These are phyloP conservation scores for Oedothorax gibbosus DNA, from an alignment of 1,140 invertebrate species.

Conservation along the genomic window DNA sequence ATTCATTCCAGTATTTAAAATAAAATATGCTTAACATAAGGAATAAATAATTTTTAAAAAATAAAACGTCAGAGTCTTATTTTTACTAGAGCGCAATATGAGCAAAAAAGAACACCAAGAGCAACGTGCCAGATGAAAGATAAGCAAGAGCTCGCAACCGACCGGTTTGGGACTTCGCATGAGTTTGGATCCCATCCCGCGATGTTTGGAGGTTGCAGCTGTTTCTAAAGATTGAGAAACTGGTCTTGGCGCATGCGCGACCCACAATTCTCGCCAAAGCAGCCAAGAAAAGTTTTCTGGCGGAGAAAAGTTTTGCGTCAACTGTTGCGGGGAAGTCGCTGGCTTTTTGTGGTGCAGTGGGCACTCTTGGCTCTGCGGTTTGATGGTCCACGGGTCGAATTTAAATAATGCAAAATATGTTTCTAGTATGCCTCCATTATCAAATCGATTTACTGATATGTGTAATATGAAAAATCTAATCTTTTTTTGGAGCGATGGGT, in stretches of 20 bases:
- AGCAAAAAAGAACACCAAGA: too few species aligned
- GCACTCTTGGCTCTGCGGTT: neutral
- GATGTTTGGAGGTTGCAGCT: slow-evolving; percentile 37
- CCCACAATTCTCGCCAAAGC: slow-evolving; percentile 26
- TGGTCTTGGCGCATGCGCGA: slow-evolving; percentile 27
- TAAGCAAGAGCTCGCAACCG: neutral
- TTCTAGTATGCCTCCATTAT: too few species aligned
- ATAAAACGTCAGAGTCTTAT: too few species aligned
- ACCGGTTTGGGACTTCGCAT: slow-evolving; percentile 16
- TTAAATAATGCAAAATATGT: too few species aligned
- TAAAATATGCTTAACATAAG: too few species aligned
- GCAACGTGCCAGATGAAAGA: neutral
- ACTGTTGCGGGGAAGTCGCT: slow-evolving; percentile 10
- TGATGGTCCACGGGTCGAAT: too few species aligned
- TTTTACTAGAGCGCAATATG: too few species aligned
- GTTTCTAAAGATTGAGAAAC: slow-evolving; percentile 36
- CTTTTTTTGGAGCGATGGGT: too few species aligned
- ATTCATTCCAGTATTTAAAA: too few species aligned
- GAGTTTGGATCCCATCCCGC: slow-evolving; percentile 36
- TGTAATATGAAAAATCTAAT: too few species aligned
- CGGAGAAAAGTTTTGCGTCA: slow-evolving; percentile 13
- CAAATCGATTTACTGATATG: too few species aligned
- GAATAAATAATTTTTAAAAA: too few species aligned
- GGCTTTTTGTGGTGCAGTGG: neutral
- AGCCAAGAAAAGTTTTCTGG: slow-evolving; percentile 24